Evolutionary conservation across 2,888 invertebrate genomes (phyloP).

Genomic region (Dicyrtomina minuta): DNA sequence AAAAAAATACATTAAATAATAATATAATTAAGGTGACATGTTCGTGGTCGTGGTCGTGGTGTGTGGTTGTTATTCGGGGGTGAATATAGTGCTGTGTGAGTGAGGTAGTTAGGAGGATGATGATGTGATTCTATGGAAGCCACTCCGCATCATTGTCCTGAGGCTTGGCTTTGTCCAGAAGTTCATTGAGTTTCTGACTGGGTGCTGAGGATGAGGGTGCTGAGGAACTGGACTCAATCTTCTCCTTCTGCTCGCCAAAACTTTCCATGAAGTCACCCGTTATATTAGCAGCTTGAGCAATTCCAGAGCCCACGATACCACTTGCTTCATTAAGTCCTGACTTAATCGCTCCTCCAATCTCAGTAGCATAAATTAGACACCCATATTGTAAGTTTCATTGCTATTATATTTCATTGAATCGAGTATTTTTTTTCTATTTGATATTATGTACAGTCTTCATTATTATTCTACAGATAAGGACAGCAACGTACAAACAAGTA

Average conservation of each 20-base stretch:
- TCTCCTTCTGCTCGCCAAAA: conserved; percentile 44
- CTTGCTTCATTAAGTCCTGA: conserved; percentile 51
- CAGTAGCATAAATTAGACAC: conserved; percentile 34
- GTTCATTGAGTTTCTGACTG: conserved; percentile 44
- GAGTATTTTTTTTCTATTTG: neutral
- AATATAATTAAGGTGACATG: too few relatives aligned
- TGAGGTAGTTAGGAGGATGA: too few relatives aligned
- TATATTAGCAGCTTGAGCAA: conserved; percentile 51
- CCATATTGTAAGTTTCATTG: conserved; percentile 19
- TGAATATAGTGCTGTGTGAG: too few relatives aligned
- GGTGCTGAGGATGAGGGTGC: conserved; percentile 31
- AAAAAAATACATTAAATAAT: too few relatives aligned
- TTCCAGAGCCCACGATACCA: conserved; percentile 50
- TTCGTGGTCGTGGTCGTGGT: too few relatives aligned
- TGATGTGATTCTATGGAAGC: conserved; percentile 29
- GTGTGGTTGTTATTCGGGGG: too few relatives aligned
- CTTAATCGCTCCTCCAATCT: conserved; percentile 51
- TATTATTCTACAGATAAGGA: neutral
- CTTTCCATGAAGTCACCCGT: conserved; percentile 47
- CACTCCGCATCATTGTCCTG: conserved; percentile 53
- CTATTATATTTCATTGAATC: neutral
- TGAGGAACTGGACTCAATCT: neutral
- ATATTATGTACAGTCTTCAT: neutral
- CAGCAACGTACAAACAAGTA: too few relatives aligned
- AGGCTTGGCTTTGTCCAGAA: conserved; percentile 49